Conservation (phyloP, 2,797 vertebrate genomes). For the Girardinus metallicus region DNA sequence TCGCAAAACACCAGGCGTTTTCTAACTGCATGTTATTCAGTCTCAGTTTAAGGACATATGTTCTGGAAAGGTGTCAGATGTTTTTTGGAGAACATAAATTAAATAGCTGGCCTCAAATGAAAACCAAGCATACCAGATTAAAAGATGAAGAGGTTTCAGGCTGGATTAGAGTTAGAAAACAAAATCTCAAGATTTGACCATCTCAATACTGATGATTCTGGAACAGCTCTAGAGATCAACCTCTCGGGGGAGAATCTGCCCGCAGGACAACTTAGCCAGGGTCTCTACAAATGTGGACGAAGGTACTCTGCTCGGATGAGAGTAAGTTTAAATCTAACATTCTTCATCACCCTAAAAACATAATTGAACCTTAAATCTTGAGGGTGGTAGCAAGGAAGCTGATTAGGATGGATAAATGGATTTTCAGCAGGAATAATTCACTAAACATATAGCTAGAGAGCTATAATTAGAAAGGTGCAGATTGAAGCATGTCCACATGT, state of each 20-base stretch:
- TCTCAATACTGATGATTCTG: not conserved
- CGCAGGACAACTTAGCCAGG: no score
- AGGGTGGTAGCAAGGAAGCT: not conserved
- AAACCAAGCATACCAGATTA: not conserved
- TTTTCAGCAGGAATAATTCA: not conserved
- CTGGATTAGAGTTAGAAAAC: not conserved
- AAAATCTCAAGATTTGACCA: not conserved
- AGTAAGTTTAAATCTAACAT: not conserved
- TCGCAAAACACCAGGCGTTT: not conserved
- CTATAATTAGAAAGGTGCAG: not conserved
- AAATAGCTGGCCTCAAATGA: not conserved
- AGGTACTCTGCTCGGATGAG: no score
- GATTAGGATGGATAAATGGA: no score
- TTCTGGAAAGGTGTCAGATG: not conserved
- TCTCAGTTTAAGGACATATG: not conserved
- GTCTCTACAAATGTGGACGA: no score
- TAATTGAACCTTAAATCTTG: not conserved
- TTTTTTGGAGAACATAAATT: not conserved
- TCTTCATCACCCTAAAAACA: not conserved
- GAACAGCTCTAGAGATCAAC: not conserved
- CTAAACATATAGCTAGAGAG: not conserved
- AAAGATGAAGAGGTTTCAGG: not conserved
- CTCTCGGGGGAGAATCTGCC: not conserved
- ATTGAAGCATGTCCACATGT: not conserved
- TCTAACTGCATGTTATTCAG: not conserved